Base-by-base conservation (phyloP, 92 coral and sea anemone genomes). In the Porites cylindrica region DNA sequence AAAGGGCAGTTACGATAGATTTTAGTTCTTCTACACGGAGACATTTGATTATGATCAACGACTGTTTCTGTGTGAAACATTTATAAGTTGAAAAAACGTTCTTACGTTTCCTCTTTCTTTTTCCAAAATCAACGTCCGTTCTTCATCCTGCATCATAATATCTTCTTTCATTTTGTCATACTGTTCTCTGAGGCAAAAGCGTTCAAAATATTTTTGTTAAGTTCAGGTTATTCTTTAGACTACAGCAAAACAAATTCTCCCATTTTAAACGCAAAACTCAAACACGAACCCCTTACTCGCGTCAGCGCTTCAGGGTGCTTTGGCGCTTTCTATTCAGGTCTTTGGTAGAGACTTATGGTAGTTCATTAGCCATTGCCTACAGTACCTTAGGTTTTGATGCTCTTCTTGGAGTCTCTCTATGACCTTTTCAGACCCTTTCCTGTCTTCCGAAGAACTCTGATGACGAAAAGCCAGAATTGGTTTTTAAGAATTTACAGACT, bases 61-160 rank as follows among this genome's bases (percentile, higher is more conserved):
- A 38, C 47, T 38, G 47, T 38, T 38, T 38, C 47, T 38, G 47
- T 38, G 47, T 38, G 47, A 38, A 38, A 38, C 47, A 38, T 38
- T 38, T 38, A 38, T 38, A 4, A 38, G 6, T 38, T 4, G 47
- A 81, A 67, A 21, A 54, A 53, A 13, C 16, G 1, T 8, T 26
- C 84, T 70, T 73, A 92, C 95, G 66, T 82, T 79, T 73, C 20
- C 56, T 58, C 90, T 91, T 75, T 89, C 93, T 66, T 89, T 64
- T 82, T 92, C 91, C 38, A 92, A 76, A 17, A 71, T 65, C 9
- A 71, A 26, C 54, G 85, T 58, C 18, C 89, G 54, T 77, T 77
- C 85, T 79, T 92, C 76, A 21, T 83, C 88, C 63, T 90, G 95
- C 20, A 86, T 81, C 38, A 65, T 92, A 16, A 86, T 63, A 32